phyloP scores from a whole-genome alignment of 2,113 vertebrate species.

The Melanotaenia duboulayi region DNA sequence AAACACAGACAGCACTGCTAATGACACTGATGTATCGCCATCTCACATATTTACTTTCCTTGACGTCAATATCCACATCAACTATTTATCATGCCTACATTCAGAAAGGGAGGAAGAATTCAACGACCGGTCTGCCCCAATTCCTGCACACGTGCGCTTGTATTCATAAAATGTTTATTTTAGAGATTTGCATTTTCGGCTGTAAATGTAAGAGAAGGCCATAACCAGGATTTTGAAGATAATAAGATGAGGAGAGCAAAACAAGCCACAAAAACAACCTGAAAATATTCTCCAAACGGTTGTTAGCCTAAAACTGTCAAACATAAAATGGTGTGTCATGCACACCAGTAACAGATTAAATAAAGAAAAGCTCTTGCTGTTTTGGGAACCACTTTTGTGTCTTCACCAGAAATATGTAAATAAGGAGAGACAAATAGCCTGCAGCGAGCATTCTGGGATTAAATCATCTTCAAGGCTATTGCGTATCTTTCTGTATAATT shows the following conservation, averaged over 20 bases:
- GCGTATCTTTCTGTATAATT: neutral
- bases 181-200: neutral
- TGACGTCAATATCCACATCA: neutral
- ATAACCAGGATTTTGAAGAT: neutral
- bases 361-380: too few relatives aligned
- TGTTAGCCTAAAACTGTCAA: neutral
- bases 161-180: neutral
- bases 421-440: too few relatives aligned
- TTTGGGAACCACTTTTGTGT: too few relatives aligned
- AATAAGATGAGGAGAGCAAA: neutral
- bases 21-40: constrained; percentile 1
- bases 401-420: neutral
- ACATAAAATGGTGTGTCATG: neutral
- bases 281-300: neutral
- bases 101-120: neutral
- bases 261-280: neutral
- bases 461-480: too few relatives aligned
- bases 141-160: neutral
- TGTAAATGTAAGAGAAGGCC: neutral
- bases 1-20: constrained; percentile 25
- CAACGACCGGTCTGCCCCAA: neutral
- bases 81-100: constrained; percentile 12
- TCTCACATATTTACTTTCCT: constrained; percentile 3
- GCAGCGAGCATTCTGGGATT: too few relatives aligned
- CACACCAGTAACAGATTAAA: too few relatives aligned